A percentile compares a stretch with the other conserved stretches of the same genome.
Evolutionary conservation across 1,140 invertebrate species (phyloP).

Genomic region (Drosophila saltans): DNA sequence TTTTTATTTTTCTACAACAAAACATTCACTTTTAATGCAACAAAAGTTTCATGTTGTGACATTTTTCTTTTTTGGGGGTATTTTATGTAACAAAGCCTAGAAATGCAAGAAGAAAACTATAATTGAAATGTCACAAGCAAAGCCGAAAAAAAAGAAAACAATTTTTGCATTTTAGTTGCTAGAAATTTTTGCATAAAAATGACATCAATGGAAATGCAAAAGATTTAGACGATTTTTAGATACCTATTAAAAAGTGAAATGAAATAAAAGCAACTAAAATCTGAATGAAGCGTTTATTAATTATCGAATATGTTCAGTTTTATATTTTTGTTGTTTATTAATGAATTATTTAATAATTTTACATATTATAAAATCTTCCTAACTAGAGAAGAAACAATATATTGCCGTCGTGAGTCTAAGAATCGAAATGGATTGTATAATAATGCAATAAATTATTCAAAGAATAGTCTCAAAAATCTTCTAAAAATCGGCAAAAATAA

Average conservation of each 20-base stretch:
- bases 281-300: no score
- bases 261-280: neutral
- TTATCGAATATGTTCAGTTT: no score
- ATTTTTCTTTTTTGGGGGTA: neutral
- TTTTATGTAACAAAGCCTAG: slow-evolving; percentile 3
- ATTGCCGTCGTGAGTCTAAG: no score
- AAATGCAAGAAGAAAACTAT: slow-evolving; percentile 22
- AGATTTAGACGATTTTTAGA: neutral
- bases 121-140: slow-evolving; percentile 50
- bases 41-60: neutral
- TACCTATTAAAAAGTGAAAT: neutral
- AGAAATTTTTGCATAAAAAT: slow-evolving; percentile 47
- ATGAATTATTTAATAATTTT: no score
- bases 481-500: no score
- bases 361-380: no score
- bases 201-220: slow-evolving; percentile 30
- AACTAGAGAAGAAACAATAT: no score
- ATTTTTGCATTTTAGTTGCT: slow-evolving; percentile 20
- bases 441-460: no score
- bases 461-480: no score
- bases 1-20: no score
- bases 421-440: no score
- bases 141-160: slow-evolving; percentile 4
- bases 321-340: no score
- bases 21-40: neutral